Evolutionary conservation across 2,888 invertebrate species (phyloP).

Genomic region (Hypercompe scribonia): DNA sequence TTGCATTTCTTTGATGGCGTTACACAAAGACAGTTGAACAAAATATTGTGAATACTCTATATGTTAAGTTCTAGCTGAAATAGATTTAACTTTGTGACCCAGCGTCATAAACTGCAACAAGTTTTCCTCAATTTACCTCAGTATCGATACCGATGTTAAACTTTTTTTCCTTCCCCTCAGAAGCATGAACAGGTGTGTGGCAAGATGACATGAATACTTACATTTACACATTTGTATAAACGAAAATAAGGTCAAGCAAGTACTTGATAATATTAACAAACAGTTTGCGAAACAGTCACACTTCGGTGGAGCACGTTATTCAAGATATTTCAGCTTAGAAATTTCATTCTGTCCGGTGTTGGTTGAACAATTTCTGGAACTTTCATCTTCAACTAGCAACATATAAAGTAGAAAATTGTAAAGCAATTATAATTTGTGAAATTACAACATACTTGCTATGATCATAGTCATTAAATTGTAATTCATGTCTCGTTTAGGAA

Average conservation of each 20-base stretch:
- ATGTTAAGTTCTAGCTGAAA: background rate
- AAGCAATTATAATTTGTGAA: conserved; percentile 13
- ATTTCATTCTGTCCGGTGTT: conserved; percentile 40
- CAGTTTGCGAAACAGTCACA: conserved; percentile 67
- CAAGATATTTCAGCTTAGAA: conserved; percentile 57
- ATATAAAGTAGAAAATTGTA: conserved; percentile 27
- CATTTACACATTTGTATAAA: conserved; percentile 47
- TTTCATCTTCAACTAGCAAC: conserved; percentile 34
- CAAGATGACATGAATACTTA: conserved; percentile 34
- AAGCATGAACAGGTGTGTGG: conserved; percentile 22
- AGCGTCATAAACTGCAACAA: conserved; percentile 7
- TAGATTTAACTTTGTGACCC: background rate
- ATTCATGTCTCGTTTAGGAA: conserved; percentile 26
- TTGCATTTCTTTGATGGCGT: background rate
- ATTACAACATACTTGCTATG: conserved; percentile 23
- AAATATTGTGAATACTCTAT: background rate
- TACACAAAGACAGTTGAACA: background rate
- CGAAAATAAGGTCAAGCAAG: conserved; percentile 48
- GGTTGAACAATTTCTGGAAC: conserved; percentile 32
- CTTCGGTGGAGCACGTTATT: conserved; percentile 60
- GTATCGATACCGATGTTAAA: conserved; percentile 14
- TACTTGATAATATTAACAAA: conserved; percentile 54
- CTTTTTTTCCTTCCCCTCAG: conserved; percentile 13
- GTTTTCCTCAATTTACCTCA: conserved; percentile 23
- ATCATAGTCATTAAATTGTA: conserved; percentile 24